A percentile compares a stretch with the other conserved stretches of the same genome.
Conservation (phyloP, 53 echinoderm and acorn worm species). For the Echinarachnius parma region DNA sequence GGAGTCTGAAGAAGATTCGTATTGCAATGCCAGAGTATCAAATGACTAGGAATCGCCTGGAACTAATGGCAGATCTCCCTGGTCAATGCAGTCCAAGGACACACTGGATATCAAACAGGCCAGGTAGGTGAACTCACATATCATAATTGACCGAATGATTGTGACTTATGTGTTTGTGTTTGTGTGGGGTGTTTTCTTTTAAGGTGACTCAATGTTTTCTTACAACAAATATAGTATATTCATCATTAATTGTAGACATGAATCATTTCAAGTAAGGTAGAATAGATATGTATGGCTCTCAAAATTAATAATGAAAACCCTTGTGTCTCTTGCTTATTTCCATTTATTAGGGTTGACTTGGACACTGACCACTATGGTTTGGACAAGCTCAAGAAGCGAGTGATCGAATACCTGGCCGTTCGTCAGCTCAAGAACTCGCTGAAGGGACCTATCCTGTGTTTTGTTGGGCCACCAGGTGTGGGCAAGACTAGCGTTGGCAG, state of each 20-base stretch:
- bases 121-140: too few species aligned
- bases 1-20: constrained; percentile 98
- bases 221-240: too few species aligned
- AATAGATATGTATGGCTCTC: too few species aligned
- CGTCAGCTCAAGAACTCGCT: constrained; percentile 92
- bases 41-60: constrained; percentile 89
- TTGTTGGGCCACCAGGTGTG: constrained; percentile 93
- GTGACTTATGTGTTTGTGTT: too few species aligned
- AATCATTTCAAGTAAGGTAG: too few species aligned
- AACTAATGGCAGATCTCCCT: constrained; percentile 95
- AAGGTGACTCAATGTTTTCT: too few species aligned
- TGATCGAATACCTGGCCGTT: constrained; percentile 94
- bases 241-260: too few species aligned
- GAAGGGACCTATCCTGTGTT: constrained; percentile 94
- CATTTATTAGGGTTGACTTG: constrained; percentile 60
- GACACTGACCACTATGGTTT: constrained; percentile 92
- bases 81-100: constrained; percentile 90
- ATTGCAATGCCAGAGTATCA: constrained; percentile 93
- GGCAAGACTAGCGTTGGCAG: constrained; percentile 97
- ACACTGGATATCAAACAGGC: constrained; percentile 86
- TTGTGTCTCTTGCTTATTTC: not conserved
- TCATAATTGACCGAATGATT: too few species aligned
- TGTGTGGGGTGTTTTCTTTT: too few species aligned
- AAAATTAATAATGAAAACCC: too few species aligned
- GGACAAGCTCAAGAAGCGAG: constrained; percentile 87